Conservation (phyloP, 1,140 invertebrate species). For the Zaprionus davidi region DNA sequence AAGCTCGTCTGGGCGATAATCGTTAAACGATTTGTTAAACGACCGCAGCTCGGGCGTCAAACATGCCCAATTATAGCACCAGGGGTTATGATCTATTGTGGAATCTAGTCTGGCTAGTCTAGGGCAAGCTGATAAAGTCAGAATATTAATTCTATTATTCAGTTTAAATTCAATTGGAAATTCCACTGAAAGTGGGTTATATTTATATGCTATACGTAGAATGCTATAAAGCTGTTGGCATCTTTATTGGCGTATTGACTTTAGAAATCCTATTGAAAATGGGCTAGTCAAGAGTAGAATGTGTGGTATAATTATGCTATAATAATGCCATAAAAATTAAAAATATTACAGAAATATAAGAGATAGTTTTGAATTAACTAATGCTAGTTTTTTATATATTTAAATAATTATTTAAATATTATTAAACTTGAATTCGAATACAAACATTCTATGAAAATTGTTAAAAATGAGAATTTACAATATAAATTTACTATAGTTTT, state of each 20-base stretch:
- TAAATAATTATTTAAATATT: no score
- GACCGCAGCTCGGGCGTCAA: background rate
- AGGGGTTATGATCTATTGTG: background rate
- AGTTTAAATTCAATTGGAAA: background rate
- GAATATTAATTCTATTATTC: background rate
- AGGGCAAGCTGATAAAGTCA: background rate
- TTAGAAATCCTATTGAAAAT: no score
- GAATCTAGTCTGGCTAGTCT: background rate
- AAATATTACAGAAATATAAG: background rate
- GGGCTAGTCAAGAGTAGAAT: no score
- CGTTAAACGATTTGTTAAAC: constrained; percentile 29
- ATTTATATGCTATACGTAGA: no score
- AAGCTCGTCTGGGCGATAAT: constrained; percentile 8
- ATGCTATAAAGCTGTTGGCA: no score
- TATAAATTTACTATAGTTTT: background rate
- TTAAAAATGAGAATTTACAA: background rate
- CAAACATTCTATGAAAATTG: no score
- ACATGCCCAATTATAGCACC: constrained; percentile 22
- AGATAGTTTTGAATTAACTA: background rate
- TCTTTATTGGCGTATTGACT: no score
- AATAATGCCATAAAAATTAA: background rate
- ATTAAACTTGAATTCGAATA: no score
- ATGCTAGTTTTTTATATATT: no score
- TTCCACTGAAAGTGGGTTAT: background rate
- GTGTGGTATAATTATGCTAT: background rate